phyloP scores from a whole-genome alignment of 1,140 invertebrate species.

The Hycleus cichorii region DNA sequence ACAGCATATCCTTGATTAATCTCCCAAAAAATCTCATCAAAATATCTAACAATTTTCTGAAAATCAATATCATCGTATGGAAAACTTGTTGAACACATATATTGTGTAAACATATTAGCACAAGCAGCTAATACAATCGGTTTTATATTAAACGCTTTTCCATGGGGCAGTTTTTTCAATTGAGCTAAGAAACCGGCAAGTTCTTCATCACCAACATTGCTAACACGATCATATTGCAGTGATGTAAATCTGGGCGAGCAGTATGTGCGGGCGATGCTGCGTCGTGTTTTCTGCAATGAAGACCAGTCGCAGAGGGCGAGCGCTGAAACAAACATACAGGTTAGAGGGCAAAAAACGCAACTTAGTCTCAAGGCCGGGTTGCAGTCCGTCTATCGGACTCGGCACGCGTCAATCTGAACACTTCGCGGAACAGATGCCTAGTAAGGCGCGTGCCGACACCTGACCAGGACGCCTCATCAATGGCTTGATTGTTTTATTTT shows the following conservation, averaged over 20 bases:
- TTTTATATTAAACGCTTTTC: constrained; percentile 48
- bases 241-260: constrained; percentile 70
- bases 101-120: constrained; percentile 76
- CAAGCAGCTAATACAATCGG: constrained; percentile 59
- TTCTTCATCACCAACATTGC: constrained; percentile 54
- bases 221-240: constrained; percentile 58
- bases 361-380: constrained; percentile 22
- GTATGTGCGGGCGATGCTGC: constrained; percentile 68
- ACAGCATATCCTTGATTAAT: constrained; percentile 82
- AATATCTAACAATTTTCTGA: constrained; percentile 56
- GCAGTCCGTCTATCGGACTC: constrained; percentile 14
- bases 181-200: constrained; percentile 50
- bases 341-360: constrained; percentile 26
- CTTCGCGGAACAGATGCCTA: constrained; percentile 21
- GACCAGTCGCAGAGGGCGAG: constrained; percentile 83
- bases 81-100: constrained; percentile 74
- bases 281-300: constrained; percentile 65
- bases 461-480: constrained; percentile 1
- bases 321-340: constrained; percentile 52
- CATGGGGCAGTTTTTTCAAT: constrained; percentile 41
- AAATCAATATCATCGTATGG: constrained; percentile 59
- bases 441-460: constrained; percentile 25
- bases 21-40: constrained; percentile 84
- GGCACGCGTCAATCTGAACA: constrained; percentile 25
- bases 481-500: not conserved